These are phyloP conservation scores for chimpanzee (Pan troglodytes) DNA, from an alignment of 2,113 vertebrate genomes.

Conservation along the genomic window DNA sequence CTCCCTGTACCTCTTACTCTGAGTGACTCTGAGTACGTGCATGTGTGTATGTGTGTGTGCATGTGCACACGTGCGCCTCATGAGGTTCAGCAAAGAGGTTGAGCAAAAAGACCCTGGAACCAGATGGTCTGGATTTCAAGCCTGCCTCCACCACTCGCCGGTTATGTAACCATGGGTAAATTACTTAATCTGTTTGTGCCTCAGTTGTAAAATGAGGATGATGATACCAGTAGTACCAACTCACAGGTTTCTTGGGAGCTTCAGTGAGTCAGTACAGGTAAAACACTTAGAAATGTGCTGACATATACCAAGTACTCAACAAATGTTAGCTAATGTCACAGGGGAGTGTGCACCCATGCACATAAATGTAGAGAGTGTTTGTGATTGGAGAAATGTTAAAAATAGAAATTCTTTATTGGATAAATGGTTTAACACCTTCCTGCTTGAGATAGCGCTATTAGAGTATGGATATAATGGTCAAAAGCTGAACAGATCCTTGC, in stretches of 20 bases:
- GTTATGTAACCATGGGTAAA: background rate
- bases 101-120: background rate
- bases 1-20: background rate
- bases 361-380: fast-evolving
- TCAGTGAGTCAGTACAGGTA: fast-evolving
- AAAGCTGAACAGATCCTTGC: background rate
- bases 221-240: fast-evolving
- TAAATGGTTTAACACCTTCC: background rate
- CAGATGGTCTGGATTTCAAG: background rate
- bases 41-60: background rate
- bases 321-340: background rate
- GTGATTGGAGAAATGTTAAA: background rate
- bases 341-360: fast-evolving
- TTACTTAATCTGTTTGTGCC: background rate
- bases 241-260: background rate
- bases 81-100: background rate
- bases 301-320: background rate
- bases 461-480: background rate
- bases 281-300: background rate
- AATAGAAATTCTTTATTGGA: background rate
- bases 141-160: background rate
- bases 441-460: fast-evolving
- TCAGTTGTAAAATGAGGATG: background rate
- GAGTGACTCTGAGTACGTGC: background rate
- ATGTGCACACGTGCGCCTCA: fast-evolving